Conservation (phyloP, 2,797 vertebrate species). For the Otus scops region DNA sequence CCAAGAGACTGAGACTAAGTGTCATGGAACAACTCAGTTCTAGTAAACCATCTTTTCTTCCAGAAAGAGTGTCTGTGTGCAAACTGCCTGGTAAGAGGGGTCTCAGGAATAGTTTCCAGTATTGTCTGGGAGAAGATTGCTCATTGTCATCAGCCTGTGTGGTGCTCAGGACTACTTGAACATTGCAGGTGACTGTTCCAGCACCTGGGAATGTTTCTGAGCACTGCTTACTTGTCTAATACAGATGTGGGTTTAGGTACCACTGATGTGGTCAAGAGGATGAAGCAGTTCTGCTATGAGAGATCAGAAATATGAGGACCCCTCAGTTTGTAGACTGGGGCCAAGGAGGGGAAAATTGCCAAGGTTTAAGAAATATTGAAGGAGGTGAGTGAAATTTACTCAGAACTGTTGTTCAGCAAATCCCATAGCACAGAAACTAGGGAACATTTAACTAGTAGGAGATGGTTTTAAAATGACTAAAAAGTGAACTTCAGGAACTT, state of each 20-base stretch:
- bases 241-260: not conserved
- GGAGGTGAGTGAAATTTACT: not conserved
- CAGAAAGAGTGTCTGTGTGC: not conserved
- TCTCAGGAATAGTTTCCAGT: not conserved
- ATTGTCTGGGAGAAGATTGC: not conserved
- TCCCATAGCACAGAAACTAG: not conserved
- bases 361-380: not conserved
- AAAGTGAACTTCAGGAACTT: not conserved
- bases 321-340: not conserved
- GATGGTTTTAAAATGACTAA: not conserved
- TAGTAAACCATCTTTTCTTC: not conserved
- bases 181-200: not conserved
- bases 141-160: fast-evolving
- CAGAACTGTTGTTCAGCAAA: not conserved
- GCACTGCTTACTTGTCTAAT: not conserved
- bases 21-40: not conserved
- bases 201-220: not conserved
- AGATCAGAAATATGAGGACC: not conserved
- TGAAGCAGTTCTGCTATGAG: not conserved
- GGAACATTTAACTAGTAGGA: not conserved
- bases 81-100: not conserved
- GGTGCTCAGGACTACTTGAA: not conserved
- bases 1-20: not conserved
- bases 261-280: not conserved
- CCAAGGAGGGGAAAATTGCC: not conserved